Evolutionary conservation across 2,113 vertebrate species (phyloP), one percentile per base, ranked within the genome.

Genomic region (Antechinus flavipes): DNA sequence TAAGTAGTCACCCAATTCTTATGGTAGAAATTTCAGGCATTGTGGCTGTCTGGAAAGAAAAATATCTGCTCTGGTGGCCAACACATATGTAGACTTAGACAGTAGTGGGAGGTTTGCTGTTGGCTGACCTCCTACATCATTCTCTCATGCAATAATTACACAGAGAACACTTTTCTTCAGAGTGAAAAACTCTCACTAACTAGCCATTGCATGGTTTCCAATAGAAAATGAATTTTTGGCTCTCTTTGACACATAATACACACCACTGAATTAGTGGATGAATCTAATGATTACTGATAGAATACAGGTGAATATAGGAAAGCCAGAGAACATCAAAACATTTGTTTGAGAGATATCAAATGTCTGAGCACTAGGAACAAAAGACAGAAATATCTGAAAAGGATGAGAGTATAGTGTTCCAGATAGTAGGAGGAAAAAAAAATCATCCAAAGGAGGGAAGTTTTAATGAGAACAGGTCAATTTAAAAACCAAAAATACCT

Each of bases 181-280:
- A 56, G 3, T 91, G 91, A 96, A 90, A 35, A 90, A 5, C 25
- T 96, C 84, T 93, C 91, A 27, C 91, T 95, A 97, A 97, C 94
- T 89, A 90, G 3, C 5, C 92, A 58, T 58, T 97, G 96, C 68
- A 55, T 50, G 95, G 92, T 95, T 97, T 97, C 96, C 96, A 97
- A 0, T 93, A 76, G 93, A 95, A 97, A 97, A 97, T 96, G 95
- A 97, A 10, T 76, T 97, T 52, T 53, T 97, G 95, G 96, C 93
- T 96, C 96, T 95, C 94, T 26, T 49, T 89, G 58, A 56, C 58
- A 96, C 46, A 50, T 84, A 76, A 96, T 95, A 94, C 24, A 95
- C 42, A 90, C 89, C 52, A 96, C 10, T 90, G 91, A 93, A 89
- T 89, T 95, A 90, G 95, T 92, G 93, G 94, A 94, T 89, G 89